phyloP scores from a whole-genome alignment of 2,113 vertebrate species.

The Pygoscelis antarcticus region DNA sequence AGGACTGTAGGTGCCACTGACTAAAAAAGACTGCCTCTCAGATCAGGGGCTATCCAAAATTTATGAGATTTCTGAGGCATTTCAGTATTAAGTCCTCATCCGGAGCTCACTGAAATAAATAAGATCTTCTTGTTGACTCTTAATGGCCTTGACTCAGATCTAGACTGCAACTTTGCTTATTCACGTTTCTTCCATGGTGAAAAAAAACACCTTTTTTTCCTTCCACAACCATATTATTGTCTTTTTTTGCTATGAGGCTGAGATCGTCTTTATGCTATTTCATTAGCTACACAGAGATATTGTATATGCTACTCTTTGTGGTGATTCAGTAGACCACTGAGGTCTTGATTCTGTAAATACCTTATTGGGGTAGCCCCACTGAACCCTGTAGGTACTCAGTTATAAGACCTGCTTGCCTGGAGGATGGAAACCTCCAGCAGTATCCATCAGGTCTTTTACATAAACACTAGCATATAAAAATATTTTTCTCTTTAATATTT shows the following conservation, averaged over 20 bases:
- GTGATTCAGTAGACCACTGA: not conserved
- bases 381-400: not conserved
- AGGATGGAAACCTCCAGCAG: not conserved
- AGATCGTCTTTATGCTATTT: not conserved
- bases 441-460: not conserved
- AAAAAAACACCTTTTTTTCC: not conserved
- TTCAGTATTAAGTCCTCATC: not conserved
- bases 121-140: not conserved
- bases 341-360: not conserved
- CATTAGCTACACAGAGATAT: not conserved
- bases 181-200: not conserved
- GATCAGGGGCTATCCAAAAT: not conserved
- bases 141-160: not conserved
- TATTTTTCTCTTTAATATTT: not conserved
- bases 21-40: not conserved
- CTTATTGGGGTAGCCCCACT: not conserved
- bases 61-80: not conserved
- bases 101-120: not conserved
- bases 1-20: not conserved
- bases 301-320: not conserved
- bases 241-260: not conserved
- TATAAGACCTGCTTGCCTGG: not conserved
- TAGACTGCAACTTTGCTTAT: not conserved
- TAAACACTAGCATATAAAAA: not conserved
- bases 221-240: not conserved